Evolutionary conservation across 2,797 vertebrate genomes (phyloP).

Genomic region (Champsocephalus gunnari): DNA sequence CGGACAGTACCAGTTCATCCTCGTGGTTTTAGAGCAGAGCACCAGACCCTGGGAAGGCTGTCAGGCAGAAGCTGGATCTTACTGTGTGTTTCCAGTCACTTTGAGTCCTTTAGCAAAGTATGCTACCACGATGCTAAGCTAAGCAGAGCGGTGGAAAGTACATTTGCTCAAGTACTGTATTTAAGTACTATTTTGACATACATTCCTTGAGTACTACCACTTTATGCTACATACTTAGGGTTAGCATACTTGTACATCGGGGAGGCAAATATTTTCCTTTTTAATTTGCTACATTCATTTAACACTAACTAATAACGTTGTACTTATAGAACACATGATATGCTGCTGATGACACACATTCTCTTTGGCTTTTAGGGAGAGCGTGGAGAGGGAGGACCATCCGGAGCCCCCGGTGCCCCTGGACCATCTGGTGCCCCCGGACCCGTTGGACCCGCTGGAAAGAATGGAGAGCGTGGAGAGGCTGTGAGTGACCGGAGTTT

Average conservation of each 20-base stretch:
- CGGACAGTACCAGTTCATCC: too few species aligned
- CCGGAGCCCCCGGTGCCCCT: slow-evolving; percentile 93
- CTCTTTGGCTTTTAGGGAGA: slow-evolving; percentile 86
- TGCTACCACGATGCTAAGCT: not conserved
- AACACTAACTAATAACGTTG: not conserved
- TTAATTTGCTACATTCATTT: too few species aligned
- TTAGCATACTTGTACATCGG: too few species aligned
- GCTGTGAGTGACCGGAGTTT: slow-evolving; percentile 82
- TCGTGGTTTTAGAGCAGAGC: too few species aligned
- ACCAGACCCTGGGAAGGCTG: too few species aligned
- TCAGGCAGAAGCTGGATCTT: too few species aligned
- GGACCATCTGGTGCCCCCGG: slow-evolving; percentile 95
- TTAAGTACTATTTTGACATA: too few species aligned
- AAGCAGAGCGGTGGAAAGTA: not conserved
- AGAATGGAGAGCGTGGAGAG: slow-evolving; percentile 96
- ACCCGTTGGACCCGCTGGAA: slow-evolving; percentile 95
- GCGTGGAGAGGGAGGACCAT: slow-evolving; percentile 91
- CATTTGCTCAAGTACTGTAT: not conserved
- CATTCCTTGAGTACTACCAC: too few species aligned
- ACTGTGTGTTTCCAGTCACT: too few species aligned
- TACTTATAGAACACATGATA: not conserved
- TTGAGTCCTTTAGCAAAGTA: not conserved
- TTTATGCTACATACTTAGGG: too few species aligned
- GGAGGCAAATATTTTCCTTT: too few species aligned
- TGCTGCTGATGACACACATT: not conserved